Conservation (phyloP, 2,113 vertebrate genomes). For the Aplodontia rufa region DNA sequence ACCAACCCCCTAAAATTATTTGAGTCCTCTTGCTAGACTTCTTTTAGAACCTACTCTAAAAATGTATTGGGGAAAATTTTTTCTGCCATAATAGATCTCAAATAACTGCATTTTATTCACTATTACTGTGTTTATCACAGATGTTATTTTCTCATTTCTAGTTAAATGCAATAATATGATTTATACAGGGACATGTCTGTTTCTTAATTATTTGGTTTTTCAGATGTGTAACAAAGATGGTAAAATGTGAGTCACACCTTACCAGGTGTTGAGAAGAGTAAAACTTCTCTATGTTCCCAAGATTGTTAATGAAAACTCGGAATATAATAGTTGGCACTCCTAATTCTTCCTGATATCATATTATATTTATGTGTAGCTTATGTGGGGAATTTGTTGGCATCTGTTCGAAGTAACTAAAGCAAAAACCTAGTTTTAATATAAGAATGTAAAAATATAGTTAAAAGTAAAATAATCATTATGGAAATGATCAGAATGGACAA, state of each 20-base stretch:
- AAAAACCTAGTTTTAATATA: not conserved
- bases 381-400: not conserved
- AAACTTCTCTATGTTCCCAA: conserved; percentile 23
- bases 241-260: conserved; percentile 22
- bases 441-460: conserved; percentile 31
- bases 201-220: conserved; percentile 36
- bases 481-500: not conserved
- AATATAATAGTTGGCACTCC: conserved; percentile 10
- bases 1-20: not conserved
- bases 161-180: not conserved
- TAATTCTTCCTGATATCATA: conserved; percentile 14
- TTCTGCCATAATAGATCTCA: not conserved
- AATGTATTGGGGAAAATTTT: not conserved
- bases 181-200: not conserved
- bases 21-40: not conserved
- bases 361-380: conserved; percentile 27
- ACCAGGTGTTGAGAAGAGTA: conserved; percentile 36
- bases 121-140: conserved; percentile 36
- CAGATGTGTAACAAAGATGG: not conserved
- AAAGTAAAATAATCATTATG: not conserved
- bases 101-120: not conserved
- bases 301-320: conserved; percentile 40
- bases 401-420: not conserved
- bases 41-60: not conserved
- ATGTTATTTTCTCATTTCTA: conserved; percentile 39